These are phyloP conservation scores for Arctocebus calabarensis DNA, from an alignment of 2,797 vertebrate genomes.

Conservation along the genomic window DNA sequence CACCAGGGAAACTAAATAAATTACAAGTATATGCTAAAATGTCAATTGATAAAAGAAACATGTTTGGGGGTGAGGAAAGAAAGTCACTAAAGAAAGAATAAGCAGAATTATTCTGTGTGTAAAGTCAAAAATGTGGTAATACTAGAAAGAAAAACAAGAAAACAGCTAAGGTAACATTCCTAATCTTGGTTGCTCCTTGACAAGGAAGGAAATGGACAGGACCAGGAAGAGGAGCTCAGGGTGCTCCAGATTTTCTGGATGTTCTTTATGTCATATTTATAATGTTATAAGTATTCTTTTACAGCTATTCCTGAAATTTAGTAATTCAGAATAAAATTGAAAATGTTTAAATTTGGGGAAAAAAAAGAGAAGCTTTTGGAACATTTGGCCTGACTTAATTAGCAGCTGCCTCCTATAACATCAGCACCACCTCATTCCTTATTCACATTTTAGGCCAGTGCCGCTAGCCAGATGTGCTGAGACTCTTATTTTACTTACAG, in stretches of 20 bases:
- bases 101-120: background rate
- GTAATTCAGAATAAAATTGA: background rate
- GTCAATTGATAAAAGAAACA: background rate
- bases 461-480: background rate
- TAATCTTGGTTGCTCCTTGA: background rate
- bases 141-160: background rate
- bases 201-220: background rate
- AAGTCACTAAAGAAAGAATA: background rate
- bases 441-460: background rate
- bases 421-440: background rate
- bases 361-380: background rate
- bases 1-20: background rate
- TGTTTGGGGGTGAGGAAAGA: background rate
- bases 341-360: background rate
- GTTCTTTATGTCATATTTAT: background rate
- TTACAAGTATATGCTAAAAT: background rate
- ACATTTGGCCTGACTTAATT: background rate
- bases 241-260: background rate
- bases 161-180: background rate
- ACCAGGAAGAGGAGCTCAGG: background rate
- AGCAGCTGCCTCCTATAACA: background rate
- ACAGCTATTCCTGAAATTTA: background rate
- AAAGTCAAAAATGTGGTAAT: background rate
- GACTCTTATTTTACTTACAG: background rate
- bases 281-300: slow-evolving; percentile 4